Base-by-base conservation (phyloP, 2,113 vertebrate species). In the Platanista minor region DNA sequence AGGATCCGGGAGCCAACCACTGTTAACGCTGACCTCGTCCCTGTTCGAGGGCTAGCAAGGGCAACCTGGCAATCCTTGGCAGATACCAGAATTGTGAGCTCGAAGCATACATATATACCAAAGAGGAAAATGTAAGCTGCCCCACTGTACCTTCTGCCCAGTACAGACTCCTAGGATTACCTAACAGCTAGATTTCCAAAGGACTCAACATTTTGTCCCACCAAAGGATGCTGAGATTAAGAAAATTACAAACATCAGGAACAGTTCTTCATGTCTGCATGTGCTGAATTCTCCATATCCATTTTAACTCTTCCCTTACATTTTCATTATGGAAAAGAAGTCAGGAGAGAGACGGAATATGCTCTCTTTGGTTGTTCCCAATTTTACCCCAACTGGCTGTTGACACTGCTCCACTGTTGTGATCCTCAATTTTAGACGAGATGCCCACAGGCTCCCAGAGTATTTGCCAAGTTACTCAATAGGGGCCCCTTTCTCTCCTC, bases 41-140 rank as follows among this genome's bases (percentile, higher is more conserved):
- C 36, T 6, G 67, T 2, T 12, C 57, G 21, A 2, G 12, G 18
- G 5, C 9, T 20, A 25, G 64, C 0, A 6, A 75, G 49, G 27
- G 10, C 69, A 25, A 21, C 43, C 11, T 1, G 54, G 61, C 3
- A 2, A 8, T 33, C 59, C 33, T 9, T 0, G 66, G 54, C 31
- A 81, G 27, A 59, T 6, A 59, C 36, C 49, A 17, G 83, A 59
- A 66, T 0, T 2, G 17, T 1, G 36, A 8, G 33, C 36, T 6
- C 13, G 46, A 83, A 20, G 59, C 52, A 52, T 0, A 49, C 0
- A 4, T 3, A 9, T 0, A 17, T 0, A 17, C 4, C 17, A 18
- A 54, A 67, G 10, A 59, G 9, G 39, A 72, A 87, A 84, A 66
- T 0, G 27, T 5, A 41, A 78, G 0, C 1, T 3, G 46, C 2